Evolutionary conservation across 1,140 invertebrate genomes (phyloP).

Genomic region (Lepidostoma basale): DNA sequence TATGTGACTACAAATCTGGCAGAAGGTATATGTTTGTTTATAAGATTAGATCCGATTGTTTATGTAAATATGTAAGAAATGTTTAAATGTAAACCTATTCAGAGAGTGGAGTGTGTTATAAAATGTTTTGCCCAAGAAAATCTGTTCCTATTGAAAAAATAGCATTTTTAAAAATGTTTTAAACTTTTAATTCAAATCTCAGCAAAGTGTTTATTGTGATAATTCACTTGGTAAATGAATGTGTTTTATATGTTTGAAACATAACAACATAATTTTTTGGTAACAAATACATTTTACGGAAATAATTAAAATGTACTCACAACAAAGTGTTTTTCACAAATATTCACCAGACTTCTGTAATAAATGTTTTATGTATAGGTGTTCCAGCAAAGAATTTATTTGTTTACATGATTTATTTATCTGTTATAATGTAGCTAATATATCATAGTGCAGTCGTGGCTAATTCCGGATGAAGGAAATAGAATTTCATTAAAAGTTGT

Average conservation of each 20-base stretch:
- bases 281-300: too few relatives aligned
- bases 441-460: neutral
- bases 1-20: neutral
- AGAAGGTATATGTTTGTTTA: neutral
- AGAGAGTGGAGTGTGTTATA: neutral
- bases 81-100: neutral
- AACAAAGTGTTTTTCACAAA: too few relatives aligned
- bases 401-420: constrained; percentile 9
- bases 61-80: neutral
- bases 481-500: neutral
- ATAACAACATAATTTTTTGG: too few relatives aligned
- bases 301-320: too few relatives aligned
- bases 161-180: neutral
- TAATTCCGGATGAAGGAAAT: neutral
- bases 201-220: too few relatives aligned
- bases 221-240: too few relatives aligned
- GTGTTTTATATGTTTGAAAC: too few relatives aligned
- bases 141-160: constrained; percentile 6
- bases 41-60: too few relatives aligned
- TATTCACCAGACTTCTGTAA: neutral
- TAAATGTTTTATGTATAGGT: neutral
- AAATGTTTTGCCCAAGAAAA: neutral
- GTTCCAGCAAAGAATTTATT: neutral
- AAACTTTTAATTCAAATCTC: too few relatives aligned
- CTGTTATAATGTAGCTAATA: constrained; percentile 7